Evolutionary conservation across 2,888 invertebrate species (phyloP).

Genomic region (Polydrusus pterygomalis): DNA sequence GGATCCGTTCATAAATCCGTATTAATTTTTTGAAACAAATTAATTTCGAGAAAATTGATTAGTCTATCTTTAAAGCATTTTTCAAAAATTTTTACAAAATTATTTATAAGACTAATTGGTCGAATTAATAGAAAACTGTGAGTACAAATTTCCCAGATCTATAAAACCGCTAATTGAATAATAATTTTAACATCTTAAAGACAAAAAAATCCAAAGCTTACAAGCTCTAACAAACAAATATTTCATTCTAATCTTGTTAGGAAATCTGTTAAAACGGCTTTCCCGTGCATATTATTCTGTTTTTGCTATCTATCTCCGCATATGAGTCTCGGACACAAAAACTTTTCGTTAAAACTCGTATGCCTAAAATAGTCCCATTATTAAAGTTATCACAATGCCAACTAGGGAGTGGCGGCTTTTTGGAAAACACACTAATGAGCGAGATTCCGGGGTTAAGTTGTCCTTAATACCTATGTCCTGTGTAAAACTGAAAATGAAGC

Average conservation of each 20-base stretch:
- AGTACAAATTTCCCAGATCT: not conserved
- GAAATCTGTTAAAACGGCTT: conserved; percentile 21
- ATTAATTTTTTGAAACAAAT: too few relatives aligned
- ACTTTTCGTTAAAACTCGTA: conserved; percentile 19
- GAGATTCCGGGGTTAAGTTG: conserved; percentile 15
- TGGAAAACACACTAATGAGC: conserved; percentile 22
- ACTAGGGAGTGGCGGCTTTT: not conserved
- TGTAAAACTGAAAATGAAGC: not conserved
- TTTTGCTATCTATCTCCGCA: conserved; percentile 21
- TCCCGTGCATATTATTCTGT: conserved; percentile 22
- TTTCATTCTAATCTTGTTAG: conserved; percentile 23
- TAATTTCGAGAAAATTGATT: too few relatives aligned
- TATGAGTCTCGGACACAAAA: conserved; percentile 18
- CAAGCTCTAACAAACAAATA: conserved; percentile 23
- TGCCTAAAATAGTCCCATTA: not conserved
- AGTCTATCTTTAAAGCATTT: too few relatives aligned
- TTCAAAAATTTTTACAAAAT: too few relatives aligned
- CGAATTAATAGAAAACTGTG: too few relatives aligned
- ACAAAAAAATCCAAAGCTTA: not conserved
- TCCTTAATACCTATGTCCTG: conserved; percentile 3
- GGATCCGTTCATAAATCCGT: too few relatives aligned
- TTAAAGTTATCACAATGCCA: conserved; percentile 19
- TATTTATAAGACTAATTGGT: too few relatives aligned
- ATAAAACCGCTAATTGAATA: not conserved
- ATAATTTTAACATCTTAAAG: not conserved